These are phyloP conservation scores for Brotogeris chrysoptera DNA, from an alignment of 2,797 vertebrate species.

Conservation along the genomic window DNA sequence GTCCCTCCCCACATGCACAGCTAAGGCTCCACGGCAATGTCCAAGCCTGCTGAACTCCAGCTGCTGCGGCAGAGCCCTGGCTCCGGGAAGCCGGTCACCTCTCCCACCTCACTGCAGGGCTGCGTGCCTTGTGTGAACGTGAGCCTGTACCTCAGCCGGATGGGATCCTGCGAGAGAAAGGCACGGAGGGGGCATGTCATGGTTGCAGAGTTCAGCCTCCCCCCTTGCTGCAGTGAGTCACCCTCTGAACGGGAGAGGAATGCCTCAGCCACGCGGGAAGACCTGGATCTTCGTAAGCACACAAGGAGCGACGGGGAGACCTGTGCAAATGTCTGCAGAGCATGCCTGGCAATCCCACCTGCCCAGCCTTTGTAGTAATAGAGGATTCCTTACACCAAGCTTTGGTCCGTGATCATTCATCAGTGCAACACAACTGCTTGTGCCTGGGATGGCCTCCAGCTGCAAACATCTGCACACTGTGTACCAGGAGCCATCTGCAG, in stretches of 20 bases:
- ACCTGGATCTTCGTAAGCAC: not conserved
- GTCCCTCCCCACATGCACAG: not conserved
- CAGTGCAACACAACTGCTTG: not conserved
- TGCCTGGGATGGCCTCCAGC: not conserved
- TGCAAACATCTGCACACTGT: not conserved
- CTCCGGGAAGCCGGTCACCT: slow-evolving; percentile 81
- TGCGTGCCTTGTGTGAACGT: slow-evolving; percentile 76
- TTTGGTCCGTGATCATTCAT: no score
- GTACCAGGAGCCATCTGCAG: not conserved
- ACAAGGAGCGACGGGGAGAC: not conserved
- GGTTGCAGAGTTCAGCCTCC: not conserved
- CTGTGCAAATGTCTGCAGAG: not conserved
- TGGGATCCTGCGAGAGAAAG: slow-evolving; percentile 69
- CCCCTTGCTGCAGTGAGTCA: not conserved
- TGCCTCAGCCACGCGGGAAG: accelerated
- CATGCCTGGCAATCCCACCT: not conserved
- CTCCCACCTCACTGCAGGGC: slow-evolving; percentile 75
- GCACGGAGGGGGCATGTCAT: not conserved
- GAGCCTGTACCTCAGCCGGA: slow-evolving; percentile 83
- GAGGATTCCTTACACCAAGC: not conserved
- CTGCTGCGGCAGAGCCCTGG: slow-evolving; percentile 68
- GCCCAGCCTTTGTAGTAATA: not conserved
- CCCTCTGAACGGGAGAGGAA: not conserved
- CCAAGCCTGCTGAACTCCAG: not conserved
- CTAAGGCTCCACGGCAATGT: not conserved